Percentiles rank a stretch among this genome's conserved stretches.
phyloP scores from a whole-genome alignment of 1,140 invertebrate genomes.

The Zaprionus ghesquierei region DNA sequence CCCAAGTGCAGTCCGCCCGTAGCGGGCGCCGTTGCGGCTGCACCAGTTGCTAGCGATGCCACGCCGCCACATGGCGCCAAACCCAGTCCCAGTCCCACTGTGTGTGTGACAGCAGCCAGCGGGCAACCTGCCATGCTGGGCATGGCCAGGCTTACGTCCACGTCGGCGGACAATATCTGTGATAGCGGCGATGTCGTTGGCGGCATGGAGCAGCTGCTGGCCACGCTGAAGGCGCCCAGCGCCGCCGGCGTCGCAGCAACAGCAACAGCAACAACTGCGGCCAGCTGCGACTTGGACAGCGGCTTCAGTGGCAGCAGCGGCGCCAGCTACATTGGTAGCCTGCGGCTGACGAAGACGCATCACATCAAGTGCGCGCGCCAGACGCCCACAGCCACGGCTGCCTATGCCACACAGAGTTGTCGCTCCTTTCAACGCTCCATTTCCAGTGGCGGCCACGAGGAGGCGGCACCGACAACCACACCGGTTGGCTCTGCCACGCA shows the following conservation, averaged over 20 bases:
- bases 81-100: conserved; percentile 77
- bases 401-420: conserved; percentile 62
- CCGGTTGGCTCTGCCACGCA: not conserved
- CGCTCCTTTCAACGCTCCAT: conserved; percentile 67
- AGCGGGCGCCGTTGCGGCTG: not conserved
- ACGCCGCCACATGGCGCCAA: conserved; percentile 65
- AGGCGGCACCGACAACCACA: not conserved
- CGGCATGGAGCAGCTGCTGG: conserved; percentile 82
- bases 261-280: conserved; percentile 1
- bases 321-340: conserved; percentile 88
- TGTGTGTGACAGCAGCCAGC: conserved; percentile 80
- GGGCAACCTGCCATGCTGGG: conserved; percentile 59
- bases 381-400: conserved; percentile 35
- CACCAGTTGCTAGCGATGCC: not conserved
- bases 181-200: conserved; percentile 49
- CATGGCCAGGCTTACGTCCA: conserved; percentile 58
- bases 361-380: conserved; percentile 73
- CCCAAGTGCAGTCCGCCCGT: conserved; percentile 58
- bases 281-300: conserved; percentile 87
- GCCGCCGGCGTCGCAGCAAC: conserved; percentile 41
- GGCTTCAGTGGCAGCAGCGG: conserved; percentile 91
- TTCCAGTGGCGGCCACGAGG: conserved; percentile 36
- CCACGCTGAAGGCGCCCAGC: conserved; percentile 83
- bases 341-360: conserved; percentile 84
- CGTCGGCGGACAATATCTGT: conserved; percentile 80